A percentile compares a stretch with the other conserved stretches of the same genome.
These are phyloP conservation scores for Hydrochoerus hydrochaeris DNA, from an alignment of 2,113 vertebrate genomes.

Conservation along the genomic window DNA sequence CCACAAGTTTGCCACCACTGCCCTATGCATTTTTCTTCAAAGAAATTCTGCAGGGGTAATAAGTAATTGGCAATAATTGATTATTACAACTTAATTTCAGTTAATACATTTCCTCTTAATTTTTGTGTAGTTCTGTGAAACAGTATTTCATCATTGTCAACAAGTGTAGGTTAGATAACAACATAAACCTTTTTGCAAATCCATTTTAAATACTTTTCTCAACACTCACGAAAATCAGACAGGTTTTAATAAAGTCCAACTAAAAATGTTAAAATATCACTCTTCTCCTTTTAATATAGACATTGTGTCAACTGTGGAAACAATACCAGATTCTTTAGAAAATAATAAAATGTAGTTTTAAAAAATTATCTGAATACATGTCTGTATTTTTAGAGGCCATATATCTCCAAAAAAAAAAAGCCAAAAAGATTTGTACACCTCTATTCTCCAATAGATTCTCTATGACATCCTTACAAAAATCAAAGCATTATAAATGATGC, in stretches of 20 bases:
- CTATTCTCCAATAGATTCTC: not conserved
- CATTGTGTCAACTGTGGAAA: not conserved
- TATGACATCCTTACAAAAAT: not conserved
- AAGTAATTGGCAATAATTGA: slow-evolving; percentile 65
- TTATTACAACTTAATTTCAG: not conserved
- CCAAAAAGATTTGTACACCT: not conserved
- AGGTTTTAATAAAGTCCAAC: slow-evolving; percentile 16
- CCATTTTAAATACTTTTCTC: not conserved
- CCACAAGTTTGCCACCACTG: not conserved
- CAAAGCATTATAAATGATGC: not conserved
- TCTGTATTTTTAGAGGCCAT: not conserved
- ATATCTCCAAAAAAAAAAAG: not conserved
- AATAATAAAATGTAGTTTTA: slow-evolving; percentile 5
- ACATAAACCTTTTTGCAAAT: not conserved
- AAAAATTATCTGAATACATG: not conserved
- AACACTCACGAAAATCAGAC: not conserved
- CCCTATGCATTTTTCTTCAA: slow-evolving; percentile 44
- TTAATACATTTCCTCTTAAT: slow-evolving; percentile 24
- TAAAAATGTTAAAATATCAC: slow-evolving; percentile 9
- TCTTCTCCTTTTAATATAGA: not conserved
- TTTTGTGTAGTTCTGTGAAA: slow-evolving; percentile 37
- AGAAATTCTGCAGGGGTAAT: slow-evolving; percentile 34
- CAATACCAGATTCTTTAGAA: not conserved
- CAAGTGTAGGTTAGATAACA: slow-evolving; percentile 18
- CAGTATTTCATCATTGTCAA: slow-evolving; percentile 39